Percentiles rank a stretch among this genome's conserved stretches.
Conservation (phyloP, 1,140 invertebrate genomes). For the Leptinotarsa lineolata region DNA sequence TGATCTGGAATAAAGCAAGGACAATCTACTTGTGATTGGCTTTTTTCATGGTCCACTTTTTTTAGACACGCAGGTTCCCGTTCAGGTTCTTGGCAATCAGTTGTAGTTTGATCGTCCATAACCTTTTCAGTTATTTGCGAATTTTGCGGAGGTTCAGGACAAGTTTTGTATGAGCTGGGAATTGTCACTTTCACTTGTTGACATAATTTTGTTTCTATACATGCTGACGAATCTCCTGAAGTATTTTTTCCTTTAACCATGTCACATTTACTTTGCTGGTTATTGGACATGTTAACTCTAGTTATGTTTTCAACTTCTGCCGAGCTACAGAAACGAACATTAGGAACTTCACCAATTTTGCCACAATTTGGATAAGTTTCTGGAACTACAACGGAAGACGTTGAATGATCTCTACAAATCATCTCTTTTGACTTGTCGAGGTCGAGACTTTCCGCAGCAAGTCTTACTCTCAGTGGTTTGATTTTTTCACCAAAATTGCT, state of each 20-base stretch:
- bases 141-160: neutral
- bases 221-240: neutral
- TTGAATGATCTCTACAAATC: neutral
- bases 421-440: neutral
- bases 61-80: neutral
- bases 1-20: neutral
- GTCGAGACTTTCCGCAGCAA: neutral
- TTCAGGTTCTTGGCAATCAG: neutral
- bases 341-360: neutral
- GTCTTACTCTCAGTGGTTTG: neutral
- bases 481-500: constrained; percentile 13
- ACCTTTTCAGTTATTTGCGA: neutral
- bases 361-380: too few species aligned
- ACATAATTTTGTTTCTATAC: neutral
- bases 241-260: neutral
- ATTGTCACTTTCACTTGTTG: constrained; percentile 1
- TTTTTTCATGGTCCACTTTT: neutral
- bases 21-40: neutral
- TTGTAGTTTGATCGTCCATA: neutral
- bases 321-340: neutral
- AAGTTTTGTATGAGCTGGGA: neutral
- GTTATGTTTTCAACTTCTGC: neutral
- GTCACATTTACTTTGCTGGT: neutral
- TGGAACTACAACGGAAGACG: neutral
- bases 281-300: neutral